phyloP scores from a whole-genome alignment of 30 jellyfish, hydroid and myxozoan species.

The Pseudorhiza aurosa region DNA sequence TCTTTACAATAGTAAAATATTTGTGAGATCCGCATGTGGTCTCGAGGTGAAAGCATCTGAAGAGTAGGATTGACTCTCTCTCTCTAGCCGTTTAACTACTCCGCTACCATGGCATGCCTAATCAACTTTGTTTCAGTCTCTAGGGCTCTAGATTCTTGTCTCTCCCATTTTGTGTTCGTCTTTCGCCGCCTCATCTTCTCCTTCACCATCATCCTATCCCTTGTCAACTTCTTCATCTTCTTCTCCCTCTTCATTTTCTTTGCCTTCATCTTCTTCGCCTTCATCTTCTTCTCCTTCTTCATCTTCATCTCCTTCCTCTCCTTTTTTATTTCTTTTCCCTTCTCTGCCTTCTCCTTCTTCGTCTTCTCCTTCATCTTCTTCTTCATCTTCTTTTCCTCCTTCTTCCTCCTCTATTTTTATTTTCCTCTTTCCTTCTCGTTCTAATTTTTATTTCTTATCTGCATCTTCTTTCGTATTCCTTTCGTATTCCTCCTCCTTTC shows the following conservation, averaged over 20 bases:
- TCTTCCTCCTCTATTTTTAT: too few species aligned
- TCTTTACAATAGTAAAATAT: neutral
- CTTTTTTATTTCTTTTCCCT: neutral
- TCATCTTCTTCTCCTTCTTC: neutral
- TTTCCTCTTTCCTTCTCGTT: too few species aligned
- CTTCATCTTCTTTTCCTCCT: too few species aligned
- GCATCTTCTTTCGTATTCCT: too few species aligned
- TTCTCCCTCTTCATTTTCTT: neutral
- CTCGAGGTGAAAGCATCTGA: too few species aligned
- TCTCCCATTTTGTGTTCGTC: neutral
- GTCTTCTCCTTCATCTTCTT: neutral
- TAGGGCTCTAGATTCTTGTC: too few species aligned
- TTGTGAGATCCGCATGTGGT: neutral
- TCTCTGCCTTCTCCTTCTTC: neutral
- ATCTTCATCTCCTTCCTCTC: neutral
- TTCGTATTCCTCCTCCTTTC: too few species aligned
- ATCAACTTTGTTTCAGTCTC: too few species aligned
- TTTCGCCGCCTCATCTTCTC: neutral
- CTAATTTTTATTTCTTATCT: too few species aligned
- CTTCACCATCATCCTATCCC: neutral
- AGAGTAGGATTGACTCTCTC: too few species aligned
- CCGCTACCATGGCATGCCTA: too few species aligned
- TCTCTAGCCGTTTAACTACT: too few species aligned
- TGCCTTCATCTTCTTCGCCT: neutral
- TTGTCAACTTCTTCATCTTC: neutral